Base-by-base conservation (phyloP, 2,888 invertebrate genomes). In the Melanophora roralis region DNA sequence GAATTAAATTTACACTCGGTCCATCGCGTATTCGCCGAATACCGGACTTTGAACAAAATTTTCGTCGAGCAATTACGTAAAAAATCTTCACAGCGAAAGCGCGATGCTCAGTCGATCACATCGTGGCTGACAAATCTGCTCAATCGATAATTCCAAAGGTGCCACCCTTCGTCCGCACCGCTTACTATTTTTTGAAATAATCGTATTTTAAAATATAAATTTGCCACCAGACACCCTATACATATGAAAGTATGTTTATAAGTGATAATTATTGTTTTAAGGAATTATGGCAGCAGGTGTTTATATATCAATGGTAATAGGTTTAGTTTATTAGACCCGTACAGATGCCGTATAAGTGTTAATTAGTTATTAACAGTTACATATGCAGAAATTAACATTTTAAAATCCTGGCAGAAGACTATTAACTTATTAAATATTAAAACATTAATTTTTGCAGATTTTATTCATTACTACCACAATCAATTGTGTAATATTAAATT, bases 281-380 rank as follows among this genome's bases (percentile, higher is more conserved):
- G 60, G 16, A 75, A 71, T 47, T 60, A 53, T 45, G 68, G 68
- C 19, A 69, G 51, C 79, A 75, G 69, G 60, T 79, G 79, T 47
- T 79, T 75, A 64, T 75, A 71, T 45, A 79, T 79, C 69, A 45
- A 69, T 60, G 59, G 79, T 73, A 67, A 73, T 62, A 53, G 47
- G 53, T 62, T 72, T 55, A 67, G 32, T 57, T 51, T 62, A 43
- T 60, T 51, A 38, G 23, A 53, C 49, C 60, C 59, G 67, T 57
- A 59, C 43, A 27, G n/a, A n/a, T n/a, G n/a, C n/a, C n/a, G 16
- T 34, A 57, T 19, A 40, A 34, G 34, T 43, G 49, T 59, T 59
- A 59, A 62, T 72, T 72, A 45, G 23, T 51, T 53, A 53, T 75
- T n/a, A n/a, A n/a, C n/a, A n/a, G n/a, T n/a, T 60, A 59, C 21